phyloP scores from a whole-genome alignment of 2,113 vertebrate species.

The Brienomyrus brachyistius region DNA sequence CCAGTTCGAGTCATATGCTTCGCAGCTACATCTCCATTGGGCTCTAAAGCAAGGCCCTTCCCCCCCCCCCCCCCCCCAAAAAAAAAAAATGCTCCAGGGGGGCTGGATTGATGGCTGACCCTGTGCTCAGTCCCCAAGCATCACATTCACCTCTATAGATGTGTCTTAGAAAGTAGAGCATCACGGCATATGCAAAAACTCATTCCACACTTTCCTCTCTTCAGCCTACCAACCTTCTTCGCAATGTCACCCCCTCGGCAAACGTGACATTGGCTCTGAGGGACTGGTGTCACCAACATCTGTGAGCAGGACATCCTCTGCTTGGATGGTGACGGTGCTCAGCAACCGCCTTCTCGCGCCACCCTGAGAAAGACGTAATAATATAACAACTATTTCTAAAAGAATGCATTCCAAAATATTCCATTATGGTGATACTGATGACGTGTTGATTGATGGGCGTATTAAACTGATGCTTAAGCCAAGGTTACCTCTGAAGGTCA shows the following conservation, averaged over 20 bases:
- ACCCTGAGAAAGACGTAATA: not conserved
- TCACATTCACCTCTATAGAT: not conserved
- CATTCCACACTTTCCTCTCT: not conserved
- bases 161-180: not conserved
- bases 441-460: not conserved
- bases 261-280: not conserved
- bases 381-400: not conserved
- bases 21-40: not conserved
- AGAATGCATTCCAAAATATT: not conserved
- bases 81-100: not conserved
- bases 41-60: not conserved
- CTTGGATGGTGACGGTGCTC: not conserved
- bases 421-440: not conserved
- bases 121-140: not conserved
- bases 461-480: constrained; percentile 17
- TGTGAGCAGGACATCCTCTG: not conserved
- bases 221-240: not conserved
- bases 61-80: too few relatives aligned
- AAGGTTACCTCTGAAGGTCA: not conserved
- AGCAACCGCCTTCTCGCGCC: not conserved
- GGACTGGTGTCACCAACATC: not conserved
- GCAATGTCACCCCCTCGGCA: not conserved
- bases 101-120: not conserved
- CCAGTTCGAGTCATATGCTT: not conserved
- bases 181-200: not conserved